Evolutionary conservation across 1,140 invertebrate genomes (phyloP).

Genomic region (Luehdorfia chinensis): DNA sequence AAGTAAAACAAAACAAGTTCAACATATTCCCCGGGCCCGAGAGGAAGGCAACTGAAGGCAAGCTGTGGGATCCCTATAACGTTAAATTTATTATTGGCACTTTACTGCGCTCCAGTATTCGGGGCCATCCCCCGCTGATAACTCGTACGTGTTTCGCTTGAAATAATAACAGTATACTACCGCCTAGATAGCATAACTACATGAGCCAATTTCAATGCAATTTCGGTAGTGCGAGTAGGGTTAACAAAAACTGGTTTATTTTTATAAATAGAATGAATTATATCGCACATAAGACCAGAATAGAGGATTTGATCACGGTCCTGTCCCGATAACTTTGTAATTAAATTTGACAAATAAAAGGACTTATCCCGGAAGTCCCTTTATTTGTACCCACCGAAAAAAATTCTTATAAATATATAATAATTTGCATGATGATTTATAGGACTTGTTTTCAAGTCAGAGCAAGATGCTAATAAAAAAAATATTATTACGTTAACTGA

Average conservation of each 20-base stretch:
- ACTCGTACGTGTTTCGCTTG: conserved; percentile 48
- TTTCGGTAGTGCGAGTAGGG: conserved; percentile 15
- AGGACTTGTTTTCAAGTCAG: too few relatives aligned
- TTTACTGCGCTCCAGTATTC: conserved; percentile 54
- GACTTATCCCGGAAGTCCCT: too few relatives aligned
- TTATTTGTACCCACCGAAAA: too few relatives aligned
- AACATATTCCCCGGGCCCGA: conserved; percentile 64
- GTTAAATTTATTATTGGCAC: conserved; percentile 62
- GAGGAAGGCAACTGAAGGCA: conserved; percentile 69
- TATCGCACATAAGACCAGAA: too few relatives aligned
- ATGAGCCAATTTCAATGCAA: conserved; percentile 42
- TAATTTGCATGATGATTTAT: too few relatives aligned
- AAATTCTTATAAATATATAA: too few relatives aligned
- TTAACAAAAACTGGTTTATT: conserved; percentile 18
- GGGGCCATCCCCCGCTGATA: conserved; percentile 51
- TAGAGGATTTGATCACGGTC: too few relatives aligned
- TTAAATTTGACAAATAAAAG: too few relatives aligned
- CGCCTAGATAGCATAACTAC: conserved; percentile 36
- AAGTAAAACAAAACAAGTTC: conserved; percentile 68
- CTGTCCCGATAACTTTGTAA: too few relatives aligned
- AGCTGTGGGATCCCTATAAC: conserved; percentile 31
- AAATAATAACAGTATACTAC: conserved; percentile 55
- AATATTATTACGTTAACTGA: too few relatives aligned
- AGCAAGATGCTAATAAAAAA: too few relatives aligned
- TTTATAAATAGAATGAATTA: background rate